Base-by-base conservation (phyloP, 1,140 invertebrate species). In the Aradophagus sp. region DNA sequence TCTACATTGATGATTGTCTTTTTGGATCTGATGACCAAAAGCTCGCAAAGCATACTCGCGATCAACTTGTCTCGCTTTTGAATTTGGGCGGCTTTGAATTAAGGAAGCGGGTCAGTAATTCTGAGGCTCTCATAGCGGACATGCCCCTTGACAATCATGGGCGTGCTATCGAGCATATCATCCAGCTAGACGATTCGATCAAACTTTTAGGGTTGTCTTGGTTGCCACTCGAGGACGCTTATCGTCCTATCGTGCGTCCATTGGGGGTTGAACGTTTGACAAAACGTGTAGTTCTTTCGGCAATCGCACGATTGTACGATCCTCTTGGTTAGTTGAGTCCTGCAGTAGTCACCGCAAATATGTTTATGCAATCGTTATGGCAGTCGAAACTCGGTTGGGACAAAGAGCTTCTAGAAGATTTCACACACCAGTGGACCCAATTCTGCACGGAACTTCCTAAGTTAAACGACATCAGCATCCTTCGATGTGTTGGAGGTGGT, bases 1-100 rank as follows among this genome's bases (percentile, higher is more conserved):
- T 35, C 10, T 35, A 35, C 10, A 13, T 35, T 15, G 32, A 35
- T 10, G 32, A 35, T 35, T 35, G 32, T 35, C 4, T 35, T 11
- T 35, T 35, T 5, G 32, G 32, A 2, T 13, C 32, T 15, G 3
- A 35, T 35, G 32, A 35, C 13, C 4, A 5, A 5, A 5, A 14
- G 13, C 14, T 10, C 2, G 13, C 32, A 2, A 2, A 5, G 14
- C 12, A 35, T 2, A 13, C 10, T 35, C 32, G 13, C 2, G n/a
- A 23, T 39, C 17, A 39, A 23, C 11, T 39, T 5, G 5, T 2
- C 8, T 1, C 17, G 1, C 11, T 39, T 1, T 23, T 39, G 2
- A 12, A 0, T 17, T 16, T 12, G 6, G 19, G 11, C 12, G 36
- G 36, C 8, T 39, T 39, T 13, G 7, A 3, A 1, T 8, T 39